Conservation (phyloP, 2,113 vertebrate species). For the Gorsachius goisagi region DNA sequence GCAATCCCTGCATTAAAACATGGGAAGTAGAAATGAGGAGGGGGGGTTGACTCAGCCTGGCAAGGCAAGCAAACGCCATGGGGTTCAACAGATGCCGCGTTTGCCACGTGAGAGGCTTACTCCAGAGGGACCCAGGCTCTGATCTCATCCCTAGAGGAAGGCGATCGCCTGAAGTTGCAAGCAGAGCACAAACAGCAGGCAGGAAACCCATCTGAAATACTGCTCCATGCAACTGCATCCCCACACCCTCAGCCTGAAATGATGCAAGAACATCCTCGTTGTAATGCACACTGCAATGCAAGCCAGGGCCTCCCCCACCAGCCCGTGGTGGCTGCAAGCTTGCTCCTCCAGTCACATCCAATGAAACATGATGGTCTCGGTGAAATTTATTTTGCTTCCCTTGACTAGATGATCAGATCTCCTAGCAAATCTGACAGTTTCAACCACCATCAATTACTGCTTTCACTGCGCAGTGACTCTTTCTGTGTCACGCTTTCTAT, state of each 20-base stretch:
- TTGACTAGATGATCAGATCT: constrained; percentile 35
- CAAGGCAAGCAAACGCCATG: neutral
- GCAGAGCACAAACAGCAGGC: neutral
- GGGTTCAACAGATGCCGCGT: neutral
- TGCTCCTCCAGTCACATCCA: neutral
- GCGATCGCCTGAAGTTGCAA: neutral
- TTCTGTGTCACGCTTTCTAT: neutral
- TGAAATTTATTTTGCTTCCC: constrained; percentile 32
- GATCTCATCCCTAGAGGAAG: neutral
- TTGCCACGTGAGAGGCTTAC: neutral
- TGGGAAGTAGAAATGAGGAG: neutral
- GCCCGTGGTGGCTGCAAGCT: neutral
- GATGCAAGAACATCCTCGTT: neutral
- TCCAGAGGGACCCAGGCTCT: neutral
- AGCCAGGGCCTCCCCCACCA: neutral
- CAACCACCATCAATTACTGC: constrained; percentile 43
- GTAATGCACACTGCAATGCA: too few species aligned
- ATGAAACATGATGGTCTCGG: neutral
- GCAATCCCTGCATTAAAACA: neutral
- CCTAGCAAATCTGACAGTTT: constrained; percentile 30
- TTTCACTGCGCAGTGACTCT: neutral
- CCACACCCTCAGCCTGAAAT: neutral
- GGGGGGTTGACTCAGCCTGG: neutral
- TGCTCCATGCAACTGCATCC: neutral
- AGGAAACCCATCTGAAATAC: neutral